Base-by-base conservation (phyloP, 1,140 invertebrate genomes). In the Habropoda laboriosa region DNA sequence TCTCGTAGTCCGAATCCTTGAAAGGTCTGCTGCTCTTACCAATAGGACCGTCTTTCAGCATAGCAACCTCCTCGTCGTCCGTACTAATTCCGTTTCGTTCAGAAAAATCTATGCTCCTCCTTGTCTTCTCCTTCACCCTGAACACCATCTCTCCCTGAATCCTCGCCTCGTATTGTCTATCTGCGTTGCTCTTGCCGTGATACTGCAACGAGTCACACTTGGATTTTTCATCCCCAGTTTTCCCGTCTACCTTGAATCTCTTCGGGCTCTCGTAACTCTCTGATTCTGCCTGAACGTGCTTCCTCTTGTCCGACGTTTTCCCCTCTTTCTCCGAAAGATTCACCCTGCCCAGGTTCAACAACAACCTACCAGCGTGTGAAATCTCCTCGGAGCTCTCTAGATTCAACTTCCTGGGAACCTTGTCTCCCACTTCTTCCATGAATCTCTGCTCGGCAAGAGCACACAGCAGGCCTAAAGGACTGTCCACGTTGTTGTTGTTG, bases 401-500 rank as follows among this genome's bases (percentile, higher is more conserved):
- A 58, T 66, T 82, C 7, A 58, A 40, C 66, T 83, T 86, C 73
- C 76, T 84, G 72, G 80, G 60, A 63, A 83, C 71, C 71, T 90
- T 90, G 58, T 94, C 94, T 21, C 91, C 94, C 5, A 93, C 94
- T 90, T 97, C 96, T 87, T 97, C 96, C 91, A 96, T 95, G 75
- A 97, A 96, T 71, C 96, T 94, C 87, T 97, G 97, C 87, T 98
- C 97, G 0, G 97, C 97, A 35, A 98, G 91, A 1, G 97, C 97
- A 91, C 97, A 98, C 6, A 98, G 90, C 35, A 98, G 91, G 72
- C 96, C 96, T 32, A 98, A 91, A 0, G 97, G 96, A 77, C 96
- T 92, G 38, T 91, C 96, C 1, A 96, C 93, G 16, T 91, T 93
- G 57, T 90, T 93, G 38, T 90, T 93, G 27, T 87, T 92, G 66